A percentile compares a stretch with the other conserved stretches of the same genome.
phyloP scores from a whole-genome alignment of 2,888 invertebrate species.

The Drosophila longiperda region DNA sequence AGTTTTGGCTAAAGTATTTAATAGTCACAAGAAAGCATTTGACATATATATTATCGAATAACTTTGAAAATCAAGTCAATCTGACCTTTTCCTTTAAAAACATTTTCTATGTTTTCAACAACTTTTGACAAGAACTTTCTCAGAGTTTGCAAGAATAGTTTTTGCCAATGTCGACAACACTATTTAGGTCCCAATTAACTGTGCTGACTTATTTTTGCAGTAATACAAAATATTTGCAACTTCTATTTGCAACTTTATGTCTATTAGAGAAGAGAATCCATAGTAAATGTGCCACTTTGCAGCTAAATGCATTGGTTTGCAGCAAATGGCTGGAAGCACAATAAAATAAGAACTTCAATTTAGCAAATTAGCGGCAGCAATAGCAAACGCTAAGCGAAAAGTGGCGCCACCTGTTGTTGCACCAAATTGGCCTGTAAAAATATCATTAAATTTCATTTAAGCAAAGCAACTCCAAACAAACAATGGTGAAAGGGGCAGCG shows the following conservation, averaged over 20 bases:
- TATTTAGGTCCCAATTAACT: neutral
- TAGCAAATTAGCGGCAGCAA: constrained; percentile 59
- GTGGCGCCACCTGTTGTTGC: constrained; percentile 64
- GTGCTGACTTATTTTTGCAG: neutral
- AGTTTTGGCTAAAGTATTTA: neutral
- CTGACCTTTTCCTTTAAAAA: no score
- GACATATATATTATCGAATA: neutral
- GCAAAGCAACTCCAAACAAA: constrained; percentile 46
- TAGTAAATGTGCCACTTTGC: neutral
- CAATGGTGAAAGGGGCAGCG: constrained; percentile 7
- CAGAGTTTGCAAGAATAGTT: neutral
- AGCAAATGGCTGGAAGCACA: constrained; percentile 38
- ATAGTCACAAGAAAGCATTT: neutral
- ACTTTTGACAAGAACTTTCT: neutral
- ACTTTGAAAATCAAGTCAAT: neutral
- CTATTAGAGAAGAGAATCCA: neutral
- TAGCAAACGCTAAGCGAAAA: constrained; percentile 25
- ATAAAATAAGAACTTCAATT: constrained; percentile 63
- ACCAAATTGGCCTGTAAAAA: constrained; percentile 53
- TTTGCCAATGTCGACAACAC: neutral
- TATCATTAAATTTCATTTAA: constrained; percentile 79
- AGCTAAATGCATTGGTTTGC: constrained; percentile 17
- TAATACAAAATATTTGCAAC: constrained; percentile 38
- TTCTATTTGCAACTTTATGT: neutral
- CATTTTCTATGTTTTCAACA: neutral